Conservation (phyloP, 2,113 vertebrate species). For the Chunga burmeisteri region DNA sequence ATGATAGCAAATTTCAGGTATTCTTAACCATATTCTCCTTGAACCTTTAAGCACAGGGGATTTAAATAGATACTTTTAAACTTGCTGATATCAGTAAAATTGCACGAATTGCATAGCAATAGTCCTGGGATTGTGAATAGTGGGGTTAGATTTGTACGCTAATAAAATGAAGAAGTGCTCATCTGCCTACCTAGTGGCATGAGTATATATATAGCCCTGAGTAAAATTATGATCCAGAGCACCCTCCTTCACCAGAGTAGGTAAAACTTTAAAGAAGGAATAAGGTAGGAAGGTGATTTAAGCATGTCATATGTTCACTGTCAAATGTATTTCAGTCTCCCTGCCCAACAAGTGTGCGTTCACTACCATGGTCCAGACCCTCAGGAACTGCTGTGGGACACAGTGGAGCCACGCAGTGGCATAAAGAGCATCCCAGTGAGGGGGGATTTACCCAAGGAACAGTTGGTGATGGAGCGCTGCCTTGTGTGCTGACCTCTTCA, state of each 20-base stretch:
- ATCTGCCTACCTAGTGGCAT: neutral
- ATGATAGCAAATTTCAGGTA: neutral
- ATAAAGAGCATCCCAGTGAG: neutral
- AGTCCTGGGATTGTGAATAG: fast-evolving
- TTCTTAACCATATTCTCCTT: neutral
- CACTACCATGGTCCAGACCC: neutral
- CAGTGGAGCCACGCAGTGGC: neutral
- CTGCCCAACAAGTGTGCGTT: neutral
- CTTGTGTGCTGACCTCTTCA: neutral
- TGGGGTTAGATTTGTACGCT: neutral
- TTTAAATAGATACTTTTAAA: neutral
- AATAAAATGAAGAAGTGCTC: neutral
- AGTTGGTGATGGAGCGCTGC: neutral
- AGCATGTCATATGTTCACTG: neutral
- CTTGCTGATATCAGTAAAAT: neutral
- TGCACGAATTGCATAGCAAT: neutral
- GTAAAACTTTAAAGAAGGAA: neutral
- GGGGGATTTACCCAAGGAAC: neutral
- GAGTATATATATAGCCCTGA: neutral
- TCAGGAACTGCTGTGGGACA: neutral
- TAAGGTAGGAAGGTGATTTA: neutral
- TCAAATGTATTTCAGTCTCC: neutral
- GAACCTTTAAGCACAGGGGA: neutral
- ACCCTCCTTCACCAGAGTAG: neutral
- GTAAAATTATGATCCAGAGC: neutral